Conservation (phyloP, 2,113 vertebrate species). For the Oryzias woworae region DNA sequence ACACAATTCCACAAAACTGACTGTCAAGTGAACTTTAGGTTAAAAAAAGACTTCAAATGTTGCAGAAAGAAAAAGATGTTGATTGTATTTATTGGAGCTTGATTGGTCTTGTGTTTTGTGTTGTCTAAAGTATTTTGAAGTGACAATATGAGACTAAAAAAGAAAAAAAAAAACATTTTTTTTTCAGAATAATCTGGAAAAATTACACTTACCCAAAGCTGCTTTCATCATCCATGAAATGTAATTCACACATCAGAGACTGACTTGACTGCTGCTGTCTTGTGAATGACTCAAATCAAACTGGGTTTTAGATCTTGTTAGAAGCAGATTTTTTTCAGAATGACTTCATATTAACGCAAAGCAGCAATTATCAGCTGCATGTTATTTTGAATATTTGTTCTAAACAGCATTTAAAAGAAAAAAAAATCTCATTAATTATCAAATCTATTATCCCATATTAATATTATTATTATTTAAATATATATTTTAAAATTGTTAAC, state of each 20-base stretch:
- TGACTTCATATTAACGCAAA: no score
- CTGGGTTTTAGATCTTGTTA: conserved; percentile 13
- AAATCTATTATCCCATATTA: no score
- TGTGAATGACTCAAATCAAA: conserved; percentile 8
- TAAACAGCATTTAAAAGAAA: no score
- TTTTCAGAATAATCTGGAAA: conserved; percentile 26
- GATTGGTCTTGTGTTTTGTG: conserved; percentile 48
- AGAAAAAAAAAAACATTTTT: conserved; percentile 12
- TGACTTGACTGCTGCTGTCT: not conserved
- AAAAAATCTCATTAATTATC: no score
- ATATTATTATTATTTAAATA: no score
- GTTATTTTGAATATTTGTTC: no score
- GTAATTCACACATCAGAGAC: conserved; percentile 1
- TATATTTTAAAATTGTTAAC: no score
- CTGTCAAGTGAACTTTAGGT: conserved; percentile 24
- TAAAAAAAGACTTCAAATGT: conserved; percentile 30
- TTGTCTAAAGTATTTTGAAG: conserved; percentile 42
- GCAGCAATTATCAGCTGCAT: no score
- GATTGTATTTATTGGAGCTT: conserved; percentile 50
- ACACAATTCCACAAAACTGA: conserved; percentile 15
- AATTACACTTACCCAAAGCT: conserved; percentile 12
- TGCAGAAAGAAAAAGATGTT: conserved; percentile 24
- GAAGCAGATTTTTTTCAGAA: no score
- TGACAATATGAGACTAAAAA: conserved; percentile 4
- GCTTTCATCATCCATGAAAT: conserved; percentile 6